A percentile compares a stretch with the other conserved stretches of the same genome.
These are phyloP conservation scores for Plodia interpunctella DNA, from an alignment of 1,140 invertebrate species.

Conservation along the genomic window DNA sequence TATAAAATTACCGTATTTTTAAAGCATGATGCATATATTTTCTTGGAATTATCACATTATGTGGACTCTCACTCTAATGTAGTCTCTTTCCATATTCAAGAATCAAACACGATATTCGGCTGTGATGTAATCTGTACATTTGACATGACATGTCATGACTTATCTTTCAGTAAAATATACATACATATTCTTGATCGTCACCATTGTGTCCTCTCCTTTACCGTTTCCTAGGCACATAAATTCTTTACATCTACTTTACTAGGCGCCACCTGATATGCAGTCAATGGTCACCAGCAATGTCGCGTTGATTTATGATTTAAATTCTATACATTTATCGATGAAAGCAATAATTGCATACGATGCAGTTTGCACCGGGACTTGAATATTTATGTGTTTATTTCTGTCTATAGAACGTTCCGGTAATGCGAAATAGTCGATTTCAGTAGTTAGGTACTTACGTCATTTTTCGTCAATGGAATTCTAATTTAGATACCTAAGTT, in stretches of 20 bases:
- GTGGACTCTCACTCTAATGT: too few relatives aligned
- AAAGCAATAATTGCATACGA: conserved; percentile 52
- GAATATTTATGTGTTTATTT: conserved; percentile 14
- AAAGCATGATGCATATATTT: too few relatives aligned
- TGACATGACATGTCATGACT: too few relatives aligned
- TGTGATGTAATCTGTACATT: too few relatives aligned
- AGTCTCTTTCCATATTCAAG: too few relatives aligned
- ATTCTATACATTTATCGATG: conserved; percentile 50
- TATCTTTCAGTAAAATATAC: too few relatives aligned
- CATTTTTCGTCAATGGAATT: too few relatives aligned
- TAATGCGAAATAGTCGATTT: background rate
- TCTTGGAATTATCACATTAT: too few relatives aligned
- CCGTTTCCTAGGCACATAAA: background rate
- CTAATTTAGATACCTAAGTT: too few relatives aligned
- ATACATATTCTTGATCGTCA: background rate
- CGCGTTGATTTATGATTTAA: conserved; percentile 51
- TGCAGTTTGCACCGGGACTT: conserved; percentile 5
- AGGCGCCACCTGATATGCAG: conserved; percentile 11
- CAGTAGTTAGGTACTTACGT: background rate
- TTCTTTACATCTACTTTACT: conserved; percentile 5
- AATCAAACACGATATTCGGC: too few relatives aligned
- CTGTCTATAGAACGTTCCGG: background rate
- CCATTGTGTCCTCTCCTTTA: background rate
- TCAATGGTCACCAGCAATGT: conserved; percentile 22
- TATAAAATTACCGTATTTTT: too few relatives aligned